A percentile compares a stretch with the other conserved stretches of the same genome.
phyloP scores from a whole-genome alignment of 2,888 invertebrate genomes.

The Idaea straminata region DNA sequence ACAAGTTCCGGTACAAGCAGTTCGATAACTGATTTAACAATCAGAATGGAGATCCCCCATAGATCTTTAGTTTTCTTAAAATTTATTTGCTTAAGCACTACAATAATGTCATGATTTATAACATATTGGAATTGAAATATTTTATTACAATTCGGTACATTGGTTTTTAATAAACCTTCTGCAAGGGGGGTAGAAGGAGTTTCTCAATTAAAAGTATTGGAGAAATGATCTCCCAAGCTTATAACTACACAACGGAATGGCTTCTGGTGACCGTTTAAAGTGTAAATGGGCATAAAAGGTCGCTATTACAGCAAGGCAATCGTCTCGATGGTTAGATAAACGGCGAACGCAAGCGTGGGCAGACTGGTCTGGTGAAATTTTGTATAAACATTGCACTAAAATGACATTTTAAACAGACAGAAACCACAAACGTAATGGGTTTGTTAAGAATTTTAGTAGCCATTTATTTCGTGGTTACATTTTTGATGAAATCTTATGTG shows the following conservation, averaged over 20 bases:
- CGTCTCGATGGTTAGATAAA: constrained; percentile 14
- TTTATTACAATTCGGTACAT: too few species aligned
- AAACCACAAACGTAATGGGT: not conserved
- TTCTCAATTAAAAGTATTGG: not conserved
- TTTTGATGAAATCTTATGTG: not conserved
- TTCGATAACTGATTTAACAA: too few species aligned
- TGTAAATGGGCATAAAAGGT: constrained; percentile 11
- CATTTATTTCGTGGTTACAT: not conserved
- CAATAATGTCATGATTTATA: too few species aligned
- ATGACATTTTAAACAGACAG: not conserved
- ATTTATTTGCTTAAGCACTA: too few species aligned
- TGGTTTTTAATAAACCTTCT: too few species aligned
- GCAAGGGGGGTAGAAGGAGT: too few species aligned
- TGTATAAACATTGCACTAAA: not conserved
- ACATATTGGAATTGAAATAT: too few species aligned
- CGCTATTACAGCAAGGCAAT: constrained; percentile 16
- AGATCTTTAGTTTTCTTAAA: too few species aligned
- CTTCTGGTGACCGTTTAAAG: not conserved
- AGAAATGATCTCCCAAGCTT: not conserved
- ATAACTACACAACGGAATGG: not conserved
- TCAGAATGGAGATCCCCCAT: too few species aligned
- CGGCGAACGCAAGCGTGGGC: constrained; percentile 46
- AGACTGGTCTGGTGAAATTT: constrained; percentile 60
- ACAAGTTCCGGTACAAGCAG: too few species aligned
- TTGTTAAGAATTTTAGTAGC: not conserved